A percentile compares a stretch with the other conserved stretches of the same genome.
These are phyloP conservation scores for Orcinus orca DNA, from an alignment of 2,113 vertebrate species.

Conservation along the genomic window DNA sequence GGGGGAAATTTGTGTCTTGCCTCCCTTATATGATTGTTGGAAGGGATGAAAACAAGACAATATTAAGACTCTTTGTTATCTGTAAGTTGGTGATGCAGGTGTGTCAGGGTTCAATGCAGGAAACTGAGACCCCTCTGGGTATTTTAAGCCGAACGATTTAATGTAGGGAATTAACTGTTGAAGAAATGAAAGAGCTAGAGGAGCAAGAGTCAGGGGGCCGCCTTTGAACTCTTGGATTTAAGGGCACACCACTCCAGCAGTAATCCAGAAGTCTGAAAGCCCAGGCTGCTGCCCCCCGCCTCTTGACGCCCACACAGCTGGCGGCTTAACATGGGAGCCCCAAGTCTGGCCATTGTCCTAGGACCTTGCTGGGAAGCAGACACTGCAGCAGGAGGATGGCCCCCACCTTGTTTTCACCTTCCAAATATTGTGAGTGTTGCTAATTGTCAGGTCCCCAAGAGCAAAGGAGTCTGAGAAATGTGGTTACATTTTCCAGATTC, in stretches of 20 bases:
- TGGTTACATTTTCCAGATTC: neutral
- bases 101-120: neutral
- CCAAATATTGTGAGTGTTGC: neutral
- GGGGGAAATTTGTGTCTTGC: neutral
- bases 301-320: neutral
- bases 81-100: neutral
- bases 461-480: neutral
- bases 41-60: neutral
- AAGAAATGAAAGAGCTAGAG: neutral
- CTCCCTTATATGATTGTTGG: neutral
- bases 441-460: neutral
- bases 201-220: neutral
- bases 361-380: neutral
- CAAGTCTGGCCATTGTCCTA: neutral
- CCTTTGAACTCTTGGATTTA: rapidly evolving
- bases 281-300: neutral
- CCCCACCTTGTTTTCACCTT: neutral
- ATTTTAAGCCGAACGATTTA: neutral
- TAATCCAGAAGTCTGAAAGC: neutral
- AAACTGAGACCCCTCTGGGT: neutral
- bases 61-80: neutral
- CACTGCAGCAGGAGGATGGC: neutral
- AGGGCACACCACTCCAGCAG: neutral
- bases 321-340: neutral
- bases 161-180: neutral